Base-by-base conservation (phyloP, 2,888 invertebrate genomes). In the Orchestes rusci region DNA sequence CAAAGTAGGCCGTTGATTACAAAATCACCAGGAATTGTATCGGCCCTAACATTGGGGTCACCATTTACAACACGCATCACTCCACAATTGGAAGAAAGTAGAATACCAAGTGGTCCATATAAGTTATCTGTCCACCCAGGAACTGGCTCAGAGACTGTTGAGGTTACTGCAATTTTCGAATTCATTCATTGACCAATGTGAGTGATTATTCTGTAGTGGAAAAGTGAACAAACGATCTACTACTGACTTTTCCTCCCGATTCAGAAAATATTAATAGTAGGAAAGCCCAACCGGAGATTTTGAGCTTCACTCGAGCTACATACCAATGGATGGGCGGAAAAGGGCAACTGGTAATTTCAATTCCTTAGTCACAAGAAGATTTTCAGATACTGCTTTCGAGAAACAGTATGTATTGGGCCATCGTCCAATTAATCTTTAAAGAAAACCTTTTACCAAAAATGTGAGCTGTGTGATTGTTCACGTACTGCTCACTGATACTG, bases 381-480 rank as follows among this genome's bases (percentile, higher is more conserved):
- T 69, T 59, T 83, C 82, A 0, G 79, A 78, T 38, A 82, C 64
- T 19, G 77, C 76, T 65, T 83, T 83, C 1, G 81, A 80, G 60
- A 71, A 79, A 1, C 78, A 73, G 66, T 83, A 82, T 1, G 80
- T 79, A 62, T 82, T 82, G 2, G 82, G 81, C 57, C 76, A 75
- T 41, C 65, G 59, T 15, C 60, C 65, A 13, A 70, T 50, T 17
- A 72, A 50, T 19, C 60, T 64, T 32, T 40, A 53, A 55, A 47
- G 29, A 29, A 4, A 23, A 16, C n/a, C 4, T n/a, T n/a, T n/a
- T n/a, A n/a, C n/a, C n/a, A n/a, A n/a, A n/a, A n/a, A n/a, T n/a
- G n/a, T n/a, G n/a, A n/a, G n/a, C n/a, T n/a, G n/a, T n/a, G n/a
- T n/a, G n/a, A n/a, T n/a, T n/a, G n/a, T n/a, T n/a, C n/a, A n/a